Evolutionary conservation across 2,113 vertebrate genomes (phyloP), one percentile per base, ranked within the genome.

Genomic region (Marmota monax): DNA sequence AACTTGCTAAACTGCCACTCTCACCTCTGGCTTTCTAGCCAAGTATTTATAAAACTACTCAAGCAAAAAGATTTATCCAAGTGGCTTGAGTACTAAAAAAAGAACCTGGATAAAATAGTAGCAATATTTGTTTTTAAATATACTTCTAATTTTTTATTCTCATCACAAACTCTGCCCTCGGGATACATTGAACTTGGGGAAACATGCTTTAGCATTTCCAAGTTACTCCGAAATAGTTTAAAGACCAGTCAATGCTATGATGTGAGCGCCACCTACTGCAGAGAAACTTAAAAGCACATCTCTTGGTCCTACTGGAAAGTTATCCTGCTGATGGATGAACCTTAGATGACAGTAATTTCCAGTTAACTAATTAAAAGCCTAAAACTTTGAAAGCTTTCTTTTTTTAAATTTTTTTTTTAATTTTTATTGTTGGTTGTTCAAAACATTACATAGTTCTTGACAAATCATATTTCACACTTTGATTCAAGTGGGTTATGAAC

Each of bases 201-300:
- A 63, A 37, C 65, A 32, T 4, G 4, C 48, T 84, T 51, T n/a
- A 34, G 10, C 65, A 9, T 51, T 32, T 27, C 13, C 85, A 83
- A 70, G 9, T 56, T 32, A 53, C 2, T 4, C 53, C 27, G 7
- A 92, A 91, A 65, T 13, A 7, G 7, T 1, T 32, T 80, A 13
- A 85, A 48, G 34, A 34, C 10, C 12, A 7, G 12, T 70, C 45
- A 88, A 25, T 29, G 56, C 74, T 51, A 25, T 73, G 88, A 61
- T 84, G 72, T 69, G 97, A 89, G 96, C 29, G 94, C 98, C 98
- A 96, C 83, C 98, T 97, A 84, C 86, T 94, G 97, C 42, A 61
- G 3, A 69, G 22, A 94, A 88, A 63, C 85, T 70, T 76, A 58
- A 94, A 78, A 70, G 73, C 82, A 34, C 4, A 4, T 2, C 22